Evolutionary conservation across 2,888 invertebrate genomes (phyloP).

Genomic region (Meliscaeva auricollis): DNA sequence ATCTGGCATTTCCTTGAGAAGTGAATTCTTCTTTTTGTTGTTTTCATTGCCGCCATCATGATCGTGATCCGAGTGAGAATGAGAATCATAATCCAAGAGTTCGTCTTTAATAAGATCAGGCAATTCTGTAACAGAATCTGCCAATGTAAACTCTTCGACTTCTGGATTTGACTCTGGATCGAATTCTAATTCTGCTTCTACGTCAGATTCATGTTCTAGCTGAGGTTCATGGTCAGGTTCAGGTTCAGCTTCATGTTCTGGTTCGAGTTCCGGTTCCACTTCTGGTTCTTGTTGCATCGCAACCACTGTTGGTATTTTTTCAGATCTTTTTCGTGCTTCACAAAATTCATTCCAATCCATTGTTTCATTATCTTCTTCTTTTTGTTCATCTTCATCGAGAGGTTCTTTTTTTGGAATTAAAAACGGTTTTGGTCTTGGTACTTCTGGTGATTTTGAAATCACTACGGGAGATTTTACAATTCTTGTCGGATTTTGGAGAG

Average conservation of each 20-base stretch:
- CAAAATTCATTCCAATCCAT: constrained; percentile 15
- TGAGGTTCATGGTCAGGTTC: neutral
- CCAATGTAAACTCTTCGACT: constrained; percentile 14
- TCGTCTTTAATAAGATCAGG: constrained; percentile 22
- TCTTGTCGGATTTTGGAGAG: neutral
- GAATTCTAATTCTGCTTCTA: neutral
- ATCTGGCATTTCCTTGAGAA: neutral
- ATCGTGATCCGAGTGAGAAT: neutral
- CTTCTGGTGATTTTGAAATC: neutral
- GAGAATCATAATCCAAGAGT: constrained; percentile 31
- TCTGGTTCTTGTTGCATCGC: neutral
- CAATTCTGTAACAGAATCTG: constrained; percentile 9
- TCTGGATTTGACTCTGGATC: constrained; percentile 12
- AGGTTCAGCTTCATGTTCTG: neutral
- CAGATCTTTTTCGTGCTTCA: neutral
- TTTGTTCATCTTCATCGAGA: constrained; percentile 33
- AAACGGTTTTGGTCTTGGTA: neutral
- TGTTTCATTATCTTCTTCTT: constrained; percentile 9
- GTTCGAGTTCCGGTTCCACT: neutral
- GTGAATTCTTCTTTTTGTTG: neutral
- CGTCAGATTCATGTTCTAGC: neutral
- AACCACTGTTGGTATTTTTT: neutral
- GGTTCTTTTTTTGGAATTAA: constrained; percentile 28
- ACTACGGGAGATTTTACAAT: neutral
- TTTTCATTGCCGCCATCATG: constrained; percentile 16